These are phyloP conservation scores for Sylvietta virens DNA, from an alignment of 2,113 vertebrate species.

Conservation along the genomic window DNA sequence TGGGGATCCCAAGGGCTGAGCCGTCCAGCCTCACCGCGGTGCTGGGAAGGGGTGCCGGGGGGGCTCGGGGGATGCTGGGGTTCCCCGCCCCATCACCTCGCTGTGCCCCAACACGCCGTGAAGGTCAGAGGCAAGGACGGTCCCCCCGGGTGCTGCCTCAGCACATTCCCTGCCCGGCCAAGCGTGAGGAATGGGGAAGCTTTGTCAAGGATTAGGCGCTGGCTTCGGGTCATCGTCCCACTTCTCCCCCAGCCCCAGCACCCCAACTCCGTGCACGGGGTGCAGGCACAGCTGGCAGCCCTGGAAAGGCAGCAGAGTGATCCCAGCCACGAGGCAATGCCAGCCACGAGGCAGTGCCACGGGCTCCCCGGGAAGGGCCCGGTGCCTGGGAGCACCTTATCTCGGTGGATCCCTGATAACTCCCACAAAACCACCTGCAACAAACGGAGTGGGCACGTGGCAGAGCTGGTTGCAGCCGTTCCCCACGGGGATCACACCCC, in stretches of 20 bases:
- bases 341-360: background rate
- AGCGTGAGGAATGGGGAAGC: slow-evolving; percentile 41
- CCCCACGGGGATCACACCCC: background rate
- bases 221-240: background rate
- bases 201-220: slow-evolving; percentile 25
- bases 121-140: slow-evolving; percentile 46
- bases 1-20: background rate
- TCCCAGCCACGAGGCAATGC: background rate
- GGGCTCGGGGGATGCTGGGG: background rate
- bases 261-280: background rate
- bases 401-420: background rate
- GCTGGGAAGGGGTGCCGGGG: background rate
- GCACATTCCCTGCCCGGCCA: slow-evolving; percentile 59
- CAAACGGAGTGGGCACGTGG: background rate
- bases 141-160: slow-evolving; percentile 40
- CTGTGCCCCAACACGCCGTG: background rate
- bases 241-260: background rate
- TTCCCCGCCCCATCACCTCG: background rate
- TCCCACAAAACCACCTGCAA: background rate
- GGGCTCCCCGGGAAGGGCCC: background rate
- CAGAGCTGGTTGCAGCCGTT: background rate
- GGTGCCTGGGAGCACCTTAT: background rate
- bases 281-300: background rate
- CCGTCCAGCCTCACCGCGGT: rapidly evolving
- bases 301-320: background rate